phyloP scores from a whole-genome alignment of 2,888 invertebrate genomes.

The Oeneis ivallda region DNA sequence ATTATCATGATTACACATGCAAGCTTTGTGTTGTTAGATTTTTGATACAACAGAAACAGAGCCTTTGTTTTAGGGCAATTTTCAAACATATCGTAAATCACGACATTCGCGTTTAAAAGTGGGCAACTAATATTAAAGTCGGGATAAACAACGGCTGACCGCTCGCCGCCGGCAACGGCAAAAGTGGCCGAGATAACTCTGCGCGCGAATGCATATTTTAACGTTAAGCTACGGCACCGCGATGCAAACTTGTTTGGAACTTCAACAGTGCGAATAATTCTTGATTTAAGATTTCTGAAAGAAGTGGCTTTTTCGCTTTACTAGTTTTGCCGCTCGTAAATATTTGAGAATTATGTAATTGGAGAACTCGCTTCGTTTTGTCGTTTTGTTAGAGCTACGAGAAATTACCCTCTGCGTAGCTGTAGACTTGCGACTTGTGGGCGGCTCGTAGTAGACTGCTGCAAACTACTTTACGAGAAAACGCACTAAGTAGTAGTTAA shows the following conservation, averaged over 20 bases:
- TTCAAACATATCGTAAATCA: constrained; percentile 23
- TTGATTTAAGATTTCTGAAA: constrained; percentile 59
- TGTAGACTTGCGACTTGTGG: constrained; percentile 32
- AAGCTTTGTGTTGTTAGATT: constrained; percentile 9
- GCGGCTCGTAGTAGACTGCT: constrained; percentile 24
- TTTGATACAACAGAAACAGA: constrained; percentile 11
- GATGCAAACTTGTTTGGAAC: constrained; percentile 71
- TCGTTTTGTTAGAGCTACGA: constrained; percentile 14
- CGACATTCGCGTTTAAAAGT: constrained; percentile 44
- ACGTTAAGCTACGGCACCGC: constrained; percentile 66
- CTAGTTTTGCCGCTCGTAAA: constrained; percentile 27
- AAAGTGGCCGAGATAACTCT: constrained; percentile 72
- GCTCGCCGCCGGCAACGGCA: constrained; percentile 58
- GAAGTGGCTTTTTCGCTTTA: constrained; percentile 41
- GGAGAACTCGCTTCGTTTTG: constrained; percentile 19
- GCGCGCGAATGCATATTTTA: constrained; percentile 76
- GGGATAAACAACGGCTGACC: constrained; percentile 69
- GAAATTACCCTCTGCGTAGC: constrained; percentile 3
- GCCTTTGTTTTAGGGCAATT: constrained; percentile 17
- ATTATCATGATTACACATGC: too few relatives aligned
- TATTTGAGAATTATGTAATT: constrained; percentile 26
- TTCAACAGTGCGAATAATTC: constrained; percentile 69
- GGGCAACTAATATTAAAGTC: constrained; percentile 60
- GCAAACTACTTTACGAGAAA: too few relatives aligned
- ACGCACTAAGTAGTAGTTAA: too few relatives aligned